Base-by-base conservation (phyloP, 2,888 invertebrate genomes). In the Arrhopalites spinosus region DNA sequence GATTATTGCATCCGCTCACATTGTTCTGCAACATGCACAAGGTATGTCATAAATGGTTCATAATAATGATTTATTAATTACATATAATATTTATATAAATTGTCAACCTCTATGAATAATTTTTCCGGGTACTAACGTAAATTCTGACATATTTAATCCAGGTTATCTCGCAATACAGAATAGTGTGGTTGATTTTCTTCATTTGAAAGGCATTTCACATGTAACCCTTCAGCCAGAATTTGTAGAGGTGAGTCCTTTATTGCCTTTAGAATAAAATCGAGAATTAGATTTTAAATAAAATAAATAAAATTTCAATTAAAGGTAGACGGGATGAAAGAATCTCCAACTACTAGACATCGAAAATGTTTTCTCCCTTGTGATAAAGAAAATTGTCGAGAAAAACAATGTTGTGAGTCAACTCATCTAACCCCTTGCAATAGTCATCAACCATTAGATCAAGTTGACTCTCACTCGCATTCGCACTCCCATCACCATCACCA, bases 141-240 rank as follows among this genome's bases (percentile, higher is more conserved):
- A n/a, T n/a, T n/a, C n/a, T n/a, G n/a, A n/a, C n/a, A n/a, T n/a
- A n/a, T n/a, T n/a, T n/a, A n/a, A n/a, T n/a, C n/a, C n/a, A 84
- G 89, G 89, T 83, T 83, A 83, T 73, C 66, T 81, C 11, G 74
- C 73, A 5, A 78, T 80, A 45, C 77, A 79, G 50, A 78, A 80
- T 63, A 80, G 77, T 59, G 69, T 80, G 13, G 76, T 79, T 25
- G 89, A 90, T 29, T 92, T 93, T 84, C 93, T 95, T 84, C 88
- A 90, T 73, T 90, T 91, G 20, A 91, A 93, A 84, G 94, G 94
- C 3, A 93, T 95, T 72, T 90, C 91, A 2, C 90, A 92, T 78
- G 92, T 94, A 13, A 94, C 95, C 0, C 90, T 95, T 81, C 95
- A 95, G 84, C 95, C 95, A 0, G 95, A 95, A 85, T 95, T 95